These are phyloP conservation scores for Calephelis nemesis DNA, from an alignment of 1,140 invertebrate species.

Conservation along the genomic window DNA sequence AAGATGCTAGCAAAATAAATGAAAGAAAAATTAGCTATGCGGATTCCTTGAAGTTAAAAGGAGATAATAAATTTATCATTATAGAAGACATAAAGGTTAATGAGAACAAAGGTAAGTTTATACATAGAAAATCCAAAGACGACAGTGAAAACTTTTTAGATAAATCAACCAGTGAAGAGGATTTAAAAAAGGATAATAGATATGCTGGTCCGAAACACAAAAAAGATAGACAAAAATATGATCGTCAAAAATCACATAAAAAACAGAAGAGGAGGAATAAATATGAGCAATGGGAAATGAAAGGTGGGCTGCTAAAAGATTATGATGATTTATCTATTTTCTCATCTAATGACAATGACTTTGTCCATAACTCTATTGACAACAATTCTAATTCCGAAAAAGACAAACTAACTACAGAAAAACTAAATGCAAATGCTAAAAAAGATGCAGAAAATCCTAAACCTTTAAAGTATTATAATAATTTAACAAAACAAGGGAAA, in stretches of 20 bases:
- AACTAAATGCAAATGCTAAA: conserved; percentile 5
- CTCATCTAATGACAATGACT: conserved; percentile 42
- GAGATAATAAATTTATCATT: conserved; percentile 2
- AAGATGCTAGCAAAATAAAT: conserved; percentile 8
- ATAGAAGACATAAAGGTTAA: conserved; percentile 30
- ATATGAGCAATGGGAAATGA: conserved; percentile 67
- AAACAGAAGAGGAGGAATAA: conserved; percentile 64
- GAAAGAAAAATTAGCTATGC: conserved; percentile 49
- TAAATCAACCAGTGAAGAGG: conserved; percentile 46
- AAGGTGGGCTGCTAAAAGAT: conserved; percentile 59
- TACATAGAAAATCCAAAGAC: conserved; percentile 31
- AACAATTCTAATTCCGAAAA: conserved; percentile 13
- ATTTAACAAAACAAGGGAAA: conserved; percentile 27
- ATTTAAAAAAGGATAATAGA: conserved; percentile 62
- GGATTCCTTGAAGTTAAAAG: conserved; percentile 51
- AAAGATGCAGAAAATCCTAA: conserved; percentile 25
- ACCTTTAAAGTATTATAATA: conserved; percentile 14
- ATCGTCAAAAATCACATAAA: conserved; percentile 54
- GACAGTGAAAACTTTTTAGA: conserved; percentile 29
- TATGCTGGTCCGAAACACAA: conserved; percentile 49
- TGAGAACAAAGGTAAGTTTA: conserved; percentile 26
- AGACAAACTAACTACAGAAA: conserved; percentile 12
- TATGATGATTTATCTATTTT: conserved; percentile 53
- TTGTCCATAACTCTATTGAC: conserved; percentile 13
- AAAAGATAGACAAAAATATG: conserved; percentile 54